phyloP scores from a whole-genome alignment of 2,888 invertebrate genomes.

The Drosophila kokeensis region DNA sequence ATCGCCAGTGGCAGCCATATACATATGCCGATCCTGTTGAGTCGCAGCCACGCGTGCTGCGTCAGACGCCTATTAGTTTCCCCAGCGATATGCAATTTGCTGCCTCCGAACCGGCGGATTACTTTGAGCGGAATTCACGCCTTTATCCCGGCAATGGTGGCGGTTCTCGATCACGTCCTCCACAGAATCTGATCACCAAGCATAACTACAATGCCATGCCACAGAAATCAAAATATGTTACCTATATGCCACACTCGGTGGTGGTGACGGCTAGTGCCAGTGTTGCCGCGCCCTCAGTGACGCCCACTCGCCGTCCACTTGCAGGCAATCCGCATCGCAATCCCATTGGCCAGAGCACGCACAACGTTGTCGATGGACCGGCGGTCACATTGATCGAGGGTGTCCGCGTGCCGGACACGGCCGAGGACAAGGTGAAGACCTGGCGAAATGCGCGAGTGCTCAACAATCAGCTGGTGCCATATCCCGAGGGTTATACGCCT shows the following conservation, averaged over 20 bases:
- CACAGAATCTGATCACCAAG: conserved; percentile 77
- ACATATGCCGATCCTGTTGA: conserved; percentile 46
- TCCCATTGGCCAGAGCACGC: conserved; percentile 66
- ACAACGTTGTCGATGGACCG: conserved; percentile 80
- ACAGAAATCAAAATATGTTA: conserved; percentile 65
- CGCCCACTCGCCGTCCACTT: conserved; percentile 37
- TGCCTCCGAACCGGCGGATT: conserved; percentile 58
- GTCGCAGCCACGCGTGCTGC: conserved; percentile 52
- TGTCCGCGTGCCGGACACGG: conserved; percentile 93
- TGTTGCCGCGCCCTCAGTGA: conserved; percentile 49
- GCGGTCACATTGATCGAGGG: conserved; percentile 89
- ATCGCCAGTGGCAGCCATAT: conserved; percentile 76
- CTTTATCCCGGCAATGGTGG: conserved; percentile 41
- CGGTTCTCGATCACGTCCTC: conserved; percentile 55
- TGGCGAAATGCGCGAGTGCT: conserved; percentile 96
- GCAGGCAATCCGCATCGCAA: conserved; percentile 62
- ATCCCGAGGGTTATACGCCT: conserved; percentile 89
- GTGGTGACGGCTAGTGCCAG: conserved; percentile 75
- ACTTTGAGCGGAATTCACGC: conserved; percentile 56
- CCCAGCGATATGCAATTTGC: conserved; percentile 63
- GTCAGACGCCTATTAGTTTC: conserved; percentile 56
- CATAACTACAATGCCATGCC: conserved; percentile 68
- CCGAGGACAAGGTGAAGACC: conserved; percentile 90
- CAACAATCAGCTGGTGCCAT: conserved; percentile 92
- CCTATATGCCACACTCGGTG: conserved; percentile 72